A percentile compares a stretch with the other conserved stretches of the same genome.
Conservation (phyloP, 2,113 vertebrate species). For the Percopsis transmontana region DNA sequence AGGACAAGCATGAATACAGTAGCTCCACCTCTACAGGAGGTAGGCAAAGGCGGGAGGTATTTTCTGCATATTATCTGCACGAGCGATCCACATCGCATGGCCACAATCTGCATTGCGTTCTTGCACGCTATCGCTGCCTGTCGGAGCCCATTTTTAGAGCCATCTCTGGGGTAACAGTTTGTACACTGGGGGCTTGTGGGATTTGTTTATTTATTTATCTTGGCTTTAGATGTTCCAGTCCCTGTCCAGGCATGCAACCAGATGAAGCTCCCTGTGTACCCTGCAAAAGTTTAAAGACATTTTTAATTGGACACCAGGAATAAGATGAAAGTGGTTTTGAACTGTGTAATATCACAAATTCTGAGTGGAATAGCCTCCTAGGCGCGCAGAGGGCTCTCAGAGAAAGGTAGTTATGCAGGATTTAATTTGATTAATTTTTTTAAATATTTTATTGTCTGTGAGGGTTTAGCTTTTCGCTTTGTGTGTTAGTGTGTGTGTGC, state of each 20-base stretch:
- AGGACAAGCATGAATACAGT: slow-evolving; percentile 4
- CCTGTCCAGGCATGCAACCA: slow-evolving; percentile 33
- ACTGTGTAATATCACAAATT: slow-evolving; percentile 57
- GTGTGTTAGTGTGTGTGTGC: slow-evolving; percentile 1
- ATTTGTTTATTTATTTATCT: slow-evolving; percentile 54
- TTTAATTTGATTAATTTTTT: slow-evolving; percentile 8
- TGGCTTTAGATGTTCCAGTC: slow-evolving; percentile 54
- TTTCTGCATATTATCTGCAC: slow-evolving; percentile 56
- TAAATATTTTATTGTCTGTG: background rate
- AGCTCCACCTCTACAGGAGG: slow-evolving; percentile 10
- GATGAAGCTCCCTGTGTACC: slow-evolving; percentile 16
- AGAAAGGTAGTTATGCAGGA: background rate
- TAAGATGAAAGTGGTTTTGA: slow-evolving; percentile 69
- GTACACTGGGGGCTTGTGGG: background rate
- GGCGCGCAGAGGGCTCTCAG: background rate
- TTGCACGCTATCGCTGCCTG: slow-evolving; percentile 27
- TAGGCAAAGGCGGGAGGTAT: slow-evolving; percentile 26
- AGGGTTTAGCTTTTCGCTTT: background rate
- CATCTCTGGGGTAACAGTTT: slow-evolving; percentile 21
- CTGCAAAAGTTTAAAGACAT: slow-evolving; percentile 33
- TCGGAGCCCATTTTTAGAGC: slow-evolving; percentile 44
- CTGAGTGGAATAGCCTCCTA: slow-evolving; percentile 18
- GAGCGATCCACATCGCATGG: slow-evolving; percentile 51
- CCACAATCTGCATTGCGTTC: slow-evolving; percentile 38
- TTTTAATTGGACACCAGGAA: slow-evolving; percentile 72